Base-by-base conservation (phyloP, 2,797 vertebrate species). In the Peromyscus aztecus region DNA sequence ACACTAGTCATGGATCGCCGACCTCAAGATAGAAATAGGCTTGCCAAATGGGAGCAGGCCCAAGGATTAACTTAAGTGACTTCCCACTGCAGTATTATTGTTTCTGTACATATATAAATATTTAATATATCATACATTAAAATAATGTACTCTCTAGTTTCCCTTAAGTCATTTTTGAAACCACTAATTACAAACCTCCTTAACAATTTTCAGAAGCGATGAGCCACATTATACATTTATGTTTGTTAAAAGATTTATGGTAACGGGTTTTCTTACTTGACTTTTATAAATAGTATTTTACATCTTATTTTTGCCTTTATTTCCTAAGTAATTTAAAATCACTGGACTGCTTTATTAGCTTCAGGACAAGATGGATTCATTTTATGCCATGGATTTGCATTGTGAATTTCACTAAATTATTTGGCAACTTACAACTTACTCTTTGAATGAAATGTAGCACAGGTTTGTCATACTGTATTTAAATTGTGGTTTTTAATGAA, bases 231-330 rank as follows among this genome's bases (percentile, higher is more conserved):
- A 14, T 59, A 76, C 77, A 78, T 96, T 97, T 96, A 89, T 94
- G 95, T 97, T 95, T 97, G 77, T 96, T 95, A 94, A 96, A 96
- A 98, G 95, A 95, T 91, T 97, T 97, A 78, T 91, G 37, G 73
- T 93, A 96, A 91, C 90, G 88, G 86, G 71, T 96, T 63, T 98
- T 98, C 95, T 97, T 97, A 97, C 95, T 95, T 96, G 91, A 94
- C 95, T 98, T 98, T 98, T 98, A 96, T 96, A 97, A 97, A 95
- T 91, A 96, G 73, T 93, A 82, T 95, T 95, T 98, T 96, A 93
- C 91, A 90, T 76, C 94, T 96, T 96, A 80, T 94, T 97, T 97
- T 97, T 96, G 87, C 73, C 86, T 94, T 96, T 97, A 92, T 97
- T 97, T 97, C 61, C 34, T 90, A 96, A 97, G 86, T 95, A 97